phyloP scores from a whole-genome alignment of 2,797 vertebrate genomes.

The Ptychadena robeensis region DNA sequence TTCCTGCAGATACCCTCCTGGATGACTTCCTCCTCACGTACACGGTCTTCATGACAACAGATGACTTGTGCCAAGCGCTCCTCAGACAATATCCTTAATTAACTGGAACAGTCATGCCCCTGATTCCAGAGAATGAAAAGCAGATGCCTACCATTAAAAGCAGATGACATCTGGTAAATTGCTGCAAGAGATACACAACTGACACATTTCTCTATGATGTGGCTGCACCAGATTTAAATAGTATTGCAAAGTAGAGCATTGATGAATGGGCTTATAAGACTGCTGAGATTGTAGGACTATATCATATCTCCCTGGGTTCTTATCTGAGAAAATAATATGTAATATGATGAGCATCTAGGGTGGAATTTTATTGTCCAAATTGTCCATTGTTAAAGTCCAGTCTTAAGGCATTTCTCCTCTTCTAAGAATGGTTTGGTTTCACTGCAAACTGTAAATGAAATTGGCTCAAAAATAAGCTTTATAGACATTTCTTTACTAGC shows the following conservation, averaged over 20 bases:
- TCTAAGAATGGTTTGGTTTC: too few relatives aligned
- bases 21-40: conserved; percentile 97
- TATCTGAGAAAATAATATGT: not conserved
- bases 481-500: too few relatives aligned
- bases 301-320: conserved; percentile 14
- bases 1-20: conserved; percentile 85
- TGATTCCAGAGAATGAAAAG: conserved; percentile 31
- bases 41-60: conserved; percentile 94
- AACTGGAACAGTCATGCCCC: conserved; percentile 40
- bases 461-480: too few relatives aligned
- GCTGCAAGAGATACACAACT: conserved; percentile 33
- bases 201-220: conserved; percentile 21
- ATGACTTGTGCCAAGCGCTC: conserved; percentile 94
- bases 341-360: not conserved
- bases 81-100: conserved; percentile 95
- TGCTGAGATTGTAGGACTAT: not conserved
- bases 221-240: conserved; percentile 1
- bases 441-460: too few relatives aligned
- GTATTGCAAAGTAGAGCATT: not conserved
- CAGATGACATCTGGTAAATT: conserved; percentile 65
- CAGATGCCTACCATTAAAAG: conserved; percentile 61
- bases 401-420: too few relatives aligned
- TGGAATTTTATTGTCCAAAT: too few relatives aligned
- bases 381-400: too few relatives aligned
- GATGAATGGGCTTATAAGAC: conserved; percentile 6